Evolutionary conservation across 2,797 vertebrate genomes (phyloP), one percentile per base, ranked within the genome.

Genomic region (Cossypha niveicapilla): DNA sequence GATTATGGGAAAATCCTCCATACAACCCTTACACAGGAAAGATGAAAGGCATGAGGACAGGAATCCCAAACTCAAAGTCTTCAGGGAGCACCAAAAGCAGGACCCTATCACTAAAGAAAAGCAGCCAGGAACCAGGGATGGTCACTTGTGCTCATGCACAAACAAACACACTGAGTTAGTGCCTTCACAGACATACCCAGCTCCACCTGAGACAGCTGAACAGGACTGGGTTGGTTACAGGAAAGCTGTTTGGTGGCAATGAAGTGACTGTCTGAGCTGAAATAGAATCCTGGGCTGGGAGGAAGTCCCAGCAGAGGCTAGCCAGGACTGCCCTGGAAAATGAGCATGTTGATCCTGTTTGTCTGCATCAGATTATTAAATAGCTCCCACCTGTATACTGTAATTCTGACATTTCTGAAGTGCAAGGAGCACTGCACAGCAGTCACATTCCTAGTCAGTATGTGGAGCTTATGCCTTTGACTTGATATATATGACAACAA

Each of bases 171-270:
- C 18, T 8, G 10, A 54, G n/a, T 27, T 22, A 58, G 21, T 25
- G 10, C 35, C 30, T 48, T 34, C 30, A 37, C 9, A 10, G 16
- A 27, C 1, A 42, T 3, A 28, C 30, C 27, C 44, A 60, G 0
- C 13, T 56, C 10, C 42, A 47, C 5, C 30, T 56, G 7, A 79
- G 37, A 24, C 75, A 83, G 11, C 8, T 22, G 35, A 72, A 39
- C 10, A 72, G 15, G 37, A 53, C 24, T 57, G 28, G 11, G 41
- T 2, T 41, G 6, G 7, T 66, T 32, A 65, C 14, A 68, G 14
- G 3, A 56, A 51, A 68, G 39, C 4, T 0, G 6, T 34, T 37
- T 72, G 35, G 60, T 56, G 24, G 27, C 18, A 57, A 11, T 3
- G 8, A 86, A 66, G 17, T 48, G 34, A 48, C 25, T 18, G 21